Evolutionary conservation across 2,888 invertebrate species (phyloP).

Genomic region (Acanthosepion esculentum): DNA sequence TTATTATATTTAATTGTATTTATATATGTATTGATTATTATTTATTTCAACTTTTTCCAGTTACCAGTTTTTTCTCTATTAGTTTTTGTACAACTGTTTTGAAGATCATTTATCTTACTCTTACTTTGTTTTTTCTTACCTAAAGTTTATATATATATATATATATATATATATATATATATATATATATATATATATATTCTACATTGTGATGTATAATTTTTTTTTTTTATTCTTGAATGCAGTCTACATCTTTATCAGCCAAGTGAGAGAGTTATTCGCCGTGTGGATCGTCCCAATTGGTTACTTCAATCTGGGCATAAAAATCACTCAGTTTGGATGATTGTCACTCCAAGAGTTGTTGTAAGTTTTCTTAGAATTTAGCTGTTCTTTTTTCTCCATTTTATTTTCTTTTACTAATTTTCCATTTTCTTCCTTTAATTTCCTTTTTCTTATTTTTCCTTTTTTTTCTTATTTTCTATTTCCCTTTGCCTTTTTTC

Average conservation of each 20-base stretch:
- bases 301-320: constrained; percentile 89
- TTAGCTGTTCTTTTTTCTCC: neutral
- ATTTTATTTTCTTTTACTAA: neutral
- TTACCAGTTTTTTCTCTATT: too few species aligned
- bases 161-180: too few species aligned
- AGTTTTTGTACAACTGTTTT: too few species aligned
- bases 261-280: constrained; percentile 93
- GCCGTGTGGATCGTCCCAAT: constrained; percentile 80
- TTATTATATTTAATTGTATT: too few species aligned
- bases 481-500: neutral
- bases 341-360: constrained; percentile 94
- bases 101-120: too few species aligned
- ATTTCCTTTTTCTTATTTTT: neutral
- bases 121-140: too few species aligned
- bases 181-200: neutral
- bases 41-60: too few species aligned
- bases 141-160: too few species aligned
- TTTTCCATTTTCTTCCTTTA: neutral
- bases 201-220: neutral
- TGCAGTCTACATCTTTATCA: constrained; percentile 90
- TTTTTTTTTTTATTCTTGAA: constrained; percentile 40
- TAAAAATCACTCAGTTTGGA: constrained; percentile 84
- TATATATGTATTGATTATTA: too few species aligned
- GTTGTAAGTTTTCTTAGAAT: constrained; percentile 74
- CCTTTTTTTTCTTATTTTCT: neutral